Conservation (phyloP, 2,888 invertebrate species). For the Rotaria socialis region DNA sequence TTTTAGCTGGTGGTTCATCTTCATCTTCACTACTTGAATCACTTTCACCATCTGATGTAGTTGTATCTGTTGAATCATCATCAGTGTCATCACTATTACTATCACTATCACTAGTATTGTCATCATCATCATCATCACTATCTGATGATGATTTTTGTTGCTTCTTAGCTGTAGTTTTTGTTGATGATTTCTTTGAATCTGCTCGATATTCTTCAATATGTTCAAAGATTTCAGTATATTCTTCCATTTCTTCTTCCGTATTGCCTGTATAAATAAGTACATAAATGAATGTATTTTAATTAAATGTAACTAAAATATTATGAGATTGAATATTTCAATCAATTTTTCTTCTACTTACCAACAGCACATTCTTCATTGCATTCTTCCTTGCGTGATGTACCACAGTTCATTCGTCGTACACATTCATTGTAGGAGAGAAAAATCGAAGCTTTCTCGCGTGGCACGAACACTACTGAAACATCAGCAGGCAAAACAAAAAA, state of each 20-base stretch:
- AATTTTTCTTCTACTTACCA: constrained; percentile 19
- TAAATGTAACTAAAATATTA: neutral
- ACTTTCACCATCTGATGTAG: neutral
- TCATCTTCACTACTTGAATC: neutral
- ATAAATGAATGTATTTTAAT: neutral
- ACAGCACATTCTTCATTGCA: constrained; percentile 46
- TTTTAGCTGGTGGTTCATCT: neutral
- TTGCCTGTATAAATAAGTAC: constrained; percentile 41
- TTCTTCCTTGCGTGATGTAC: constrained; percentile 43
- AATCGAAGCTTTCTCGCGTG: constrained; percentile 47
- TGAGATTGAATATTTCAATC: neutral
- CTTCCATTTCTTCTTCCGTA: constrained; percentile 47
- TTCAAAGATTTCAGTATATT: constrained; percentile 47
- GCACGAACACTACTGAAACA: constrained; percentile 45
- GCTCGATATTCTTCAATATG: constrained; percentile 46
- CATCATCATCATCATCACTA: constrained; percentile 40
- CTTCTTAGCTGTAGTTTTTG: constrained; percentile 14
- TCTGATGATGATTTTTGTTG: constrained; percentile 13
- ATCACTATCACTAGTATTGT: constrained; percentile 41
- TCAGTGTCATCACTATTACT: constrained; percentile 42
- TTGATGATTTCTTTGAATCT: neutral
- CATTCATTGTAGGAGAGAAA: constrained; percentile 47
- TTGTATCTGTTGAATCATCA: neutral
- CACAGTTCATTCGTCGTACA: constrained; percentile 47
- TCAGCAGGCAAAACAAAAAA: constrained; percentile 18